Evolutionary conservation across 2,797 vertebrate genomes (phyloP).

Genomic region (Brachyrhaphis roseni): DNA sequence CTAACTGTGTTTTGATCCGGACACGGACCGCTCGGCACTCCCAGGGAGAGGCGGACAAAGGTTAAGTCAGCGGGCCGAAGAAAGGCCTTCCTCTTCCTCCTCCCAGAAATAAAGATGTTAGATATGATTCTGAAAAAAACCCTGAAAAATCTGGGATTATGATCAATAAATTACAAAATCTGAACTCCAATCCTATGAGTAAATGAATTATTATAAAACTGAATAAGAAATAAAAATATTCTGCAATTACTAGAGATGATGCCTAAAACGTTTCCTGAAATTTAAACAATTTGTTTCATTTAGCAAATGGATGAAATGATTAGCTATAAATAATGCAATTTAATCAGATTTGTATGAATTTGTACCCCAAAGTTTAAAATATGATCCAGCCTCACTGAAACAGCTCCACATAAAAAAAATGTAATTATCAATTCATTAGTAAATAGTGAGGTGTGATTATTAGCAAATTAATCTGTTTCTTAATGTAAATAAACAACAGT

Average conservation of each 20-base stretch:
- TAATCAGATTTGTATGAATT: background rate
- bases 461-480: background rate
- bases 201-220: background rate
- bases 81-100: constrained; percentile 60
- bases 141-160: background rate
- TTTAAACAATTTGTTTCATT: background rate
- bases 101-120: constrained; percentile 32
- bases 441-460: background rate
- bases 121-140: background rate
- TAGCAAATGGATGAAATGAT: background rate
- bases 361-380: background rate
- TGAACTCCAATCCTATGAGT: background rate
- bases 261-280: background rate
- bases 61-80: constrained; percentile 88
- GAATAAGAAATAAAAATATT: background rate
- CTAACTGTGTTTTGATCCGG: constrained; percentile 93
- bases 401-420: background rate
- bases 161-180: background rate
- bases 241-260: background rate
- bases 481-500: background rate
- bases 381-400: constrained; percentile 2
- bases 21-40: constrained; percentile 88
- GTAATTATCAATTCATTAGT: background rate
- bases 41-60: constrained; percentile 88
- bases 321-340: background rate